Conservation (phyloP, 2,888 invertebrate genomes). For the Drosophila koepferae region DNA sequence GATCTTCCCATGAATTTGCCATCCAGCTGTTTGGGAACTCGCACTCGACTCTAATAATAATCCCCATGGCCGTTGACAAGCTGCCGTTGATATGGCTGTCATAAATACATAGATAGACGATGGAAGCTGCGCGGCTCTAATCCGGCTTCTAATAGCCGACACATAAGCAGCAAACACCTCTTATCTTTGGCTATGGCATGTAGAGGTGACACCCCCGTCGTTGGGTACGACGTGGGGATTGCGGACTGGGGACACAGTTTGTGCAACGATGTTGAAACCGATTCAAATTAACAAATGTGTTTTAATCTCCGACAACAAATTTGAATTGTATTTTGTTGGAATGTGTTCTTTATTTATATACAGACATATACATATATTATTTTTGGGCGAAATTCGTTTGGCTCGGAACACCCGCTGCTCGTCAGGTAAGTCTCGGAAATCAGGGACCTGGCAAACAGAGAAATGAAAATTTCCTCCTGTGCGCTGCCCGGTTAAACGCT, state of each 20-base stretch:
- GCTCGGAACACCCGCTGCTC: slow-evolving; percentile 81
- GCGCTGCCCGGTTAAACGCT: slow-evolving; percentile 55
- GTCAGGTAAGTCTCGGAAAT: slow-evolving; percentile 54
- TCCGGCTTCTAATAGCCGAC: slow-evolving; percentile 67
- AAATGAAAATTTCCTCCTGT: slow-evolving; percentile 44
- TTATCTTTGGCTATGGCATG: slow-evolving; percentile 40
- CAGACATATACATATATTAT: not conserved
- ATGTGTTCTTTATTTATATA: slow-evolving; percentile 28
- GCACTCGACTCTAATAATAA: slow-evolving; percentile 26
- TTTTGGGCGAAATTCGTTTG: slow-evolving; percentile 69
- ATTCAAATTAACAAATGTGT: slow-evolving; percentile 82
- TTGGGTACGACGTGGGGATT: not conserved
- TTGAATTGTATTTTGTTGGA: slow-evolving; percentile 69
- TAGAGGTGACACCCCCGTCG: slow-evolving; percentile 27
- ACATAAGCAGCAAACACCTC: slow-evolving; percentile 75
- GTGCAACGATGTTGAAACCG: slow-evolving; percentile 77
- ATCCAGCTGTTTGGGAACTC: slow-evolving; percentile 51
- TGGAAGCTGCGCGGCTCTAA: slow-evolving; percentile 43
- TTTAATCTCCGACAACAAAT: slow-evolving; percentile 81
- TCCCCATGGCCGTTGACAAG: slow-evolving; percentile 64
- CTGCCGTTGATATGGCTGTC: slow-evolving; percentile 72
- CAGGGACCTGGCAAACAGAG: slow-evolving; percentile 20
- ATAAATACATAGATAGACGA: slow-evolving; percentile 55
- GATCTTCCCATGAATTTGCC: slow-evolving; percentile 48
- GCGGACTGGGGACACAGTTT: slow-evolving; percentile 36